Evolutionary conservation across 2,888 invertebrate genomes (phyloP).

Genomic region (Vanessa cardui): DNA sequence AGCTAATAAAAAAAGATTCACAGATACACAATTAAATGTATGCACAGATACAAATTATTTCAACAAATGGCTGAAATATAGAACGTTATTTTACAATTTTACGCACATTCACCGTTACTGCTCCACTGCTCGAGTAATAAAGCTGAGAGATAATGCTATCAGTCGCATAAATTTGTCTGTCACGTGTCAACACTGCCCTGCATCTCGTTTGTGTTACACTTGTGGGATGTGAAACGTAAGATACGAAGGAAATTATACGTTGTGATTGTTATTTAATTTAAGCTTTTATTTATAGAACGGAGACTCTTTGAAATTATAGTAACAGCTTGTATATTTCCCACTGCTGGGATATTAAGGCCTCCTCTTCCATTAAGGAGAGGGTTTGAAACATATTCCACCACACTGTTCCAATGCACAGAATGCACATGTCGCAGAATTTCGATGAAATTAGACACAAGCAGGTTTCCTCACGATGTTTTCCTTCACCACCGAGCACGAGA

Average conservation of each 20-base stretch:
- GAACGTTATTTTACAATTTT: slow-evolving; percentile 16
- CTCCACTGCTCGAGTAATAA: slow-evolving; percentile 55
- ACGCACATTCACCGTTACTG: slow-evolving; percentile 37
- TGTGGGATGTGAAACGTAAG: slow-evolving; percentile 16
- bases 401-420: too few species aligned
- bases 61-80: neutral
- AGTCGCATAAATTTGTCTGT: slow-evolving; percentile 73
- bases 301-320: too few species aligned
- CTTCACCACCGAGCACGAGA: too few species aligned
- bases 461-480: too few species aligned
- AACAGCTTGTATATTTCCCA: too few species aligned
- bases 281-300: too few species aligned
- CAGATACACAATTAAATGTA: neutral
- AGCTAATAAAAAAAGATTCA: too few species aligned
- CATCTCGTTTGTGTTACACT: slow-evolving; percentile 18
- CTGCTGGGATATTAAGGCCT: too few species aligned
- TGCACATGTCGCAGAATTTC: too few species aligned
- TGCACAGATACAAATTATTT: neutral
- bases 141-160: slow-evolving; percentile 73
- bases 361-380: too few species aligned
- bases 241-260: slow-evolving; percentile 2
- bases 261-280: slow-evolving; percentile 6
- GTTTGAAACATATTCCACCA: too few species aligned
- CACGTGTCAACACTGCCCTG: slow-evolving; percentile 53
- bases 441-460: too few species aligned